A percentile compares a stretch with the other conserved stretches of the same genome.
Conservation (phyloP, 2,113 vertebrate species). For the Psittacus erithacus region DNA sequence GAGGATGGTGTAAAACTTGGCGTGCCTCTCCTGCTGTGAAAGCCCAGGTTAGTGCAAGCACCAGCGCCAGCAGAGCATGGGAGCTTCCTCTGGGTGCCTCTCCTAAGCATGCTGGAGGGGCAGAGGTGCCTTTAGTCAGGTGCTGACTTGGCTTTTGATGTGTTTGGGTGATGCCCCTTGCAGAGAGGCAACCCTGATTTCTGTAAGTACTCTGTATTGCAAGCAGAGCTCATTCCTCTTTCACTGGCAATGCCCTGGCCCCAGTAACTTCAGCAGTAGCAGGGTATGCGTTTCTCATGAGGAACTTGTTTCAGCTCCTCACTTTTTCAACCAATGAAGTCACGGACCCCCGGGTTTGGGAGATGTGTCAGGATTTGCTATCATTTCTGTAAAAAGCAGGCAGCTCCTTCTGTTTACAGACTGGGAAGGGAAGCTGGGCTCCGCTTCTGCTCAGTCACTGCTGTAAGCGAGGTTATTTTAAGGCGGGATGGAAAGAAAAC, state of each 20-base stretch:
- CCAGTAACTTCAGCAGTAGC: background rate
- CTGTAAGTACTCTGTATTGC: background rate
- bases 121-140: too few relatives aligned
- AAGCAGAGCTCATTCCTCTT: background rate
- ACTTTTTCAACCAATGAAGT: accelerated
- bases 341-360: background rate
- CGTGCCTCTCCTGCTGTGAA: background rate
- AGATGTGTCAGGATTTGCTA: background rate
- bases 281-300: accelerated
- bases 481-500: background rate
- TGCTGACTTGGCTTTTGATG: too few relatives aligned
- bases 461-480: background rate
- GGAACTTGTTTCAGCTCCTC: background rate
- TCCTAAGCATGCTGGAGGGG: background rate
- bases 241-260: background rate
- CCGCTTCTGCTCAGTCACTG: background rate
- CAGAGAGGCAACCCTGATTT: background rate
- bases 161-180: background rate
- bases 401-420: background rate
- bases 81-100: background rate
- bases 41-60: background rate
- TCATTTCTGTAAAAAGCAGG: background rate
- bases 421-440: background rate
- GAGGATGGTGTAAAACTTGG: background rate
- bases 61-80: accelerated